Conservation (phyloP, 2,888 invertebrate genomes). For the Nasonovia ribisnigri region DNA sequence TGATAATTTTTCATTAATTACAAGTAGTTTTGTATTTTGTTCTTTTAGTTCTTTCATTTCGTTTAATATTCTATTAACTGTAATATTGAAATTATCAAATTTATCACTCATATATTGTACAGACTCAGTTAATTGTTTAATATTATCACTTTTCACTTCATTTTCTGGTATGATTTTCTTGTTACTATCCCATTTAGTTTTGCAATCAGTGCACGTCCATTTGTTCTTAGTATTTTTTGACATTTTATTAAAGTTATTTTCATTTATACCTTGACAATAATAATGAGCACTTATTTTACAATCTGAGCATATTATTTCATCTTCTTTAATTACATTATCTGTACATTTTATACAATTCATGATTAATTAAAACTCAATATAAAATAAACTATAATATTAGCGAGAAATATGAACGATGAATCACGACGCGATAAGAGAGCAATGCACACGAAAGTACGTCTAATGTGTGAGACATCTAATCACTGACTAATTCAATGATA, state of each 20-base stretch:
- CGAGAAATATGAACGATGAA: too few relatives aligned
- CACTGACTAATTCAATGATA: too few relatives aligned
- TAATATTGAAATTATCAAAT: constrained; percentile 29
- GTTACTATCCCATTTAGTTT: constrained; percentile 2
- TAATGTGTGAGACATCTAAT: too few relatives aligned
- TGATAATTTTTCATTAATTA: neutral
- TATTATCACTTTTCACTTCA: neutral
- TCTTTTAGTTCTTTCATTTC: constrained; percentile 22
- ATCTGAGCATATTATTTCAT: constrained; percentile 14
- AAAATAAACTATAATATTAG: too few relatives aligned
- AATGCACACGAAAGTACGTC: too few relatives aligned
- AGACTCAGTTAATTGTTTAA: too few relatives aligned
- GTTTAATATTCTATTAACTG: constrained; percentile 6
- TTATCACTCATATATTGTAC: constrained; percentile 24
- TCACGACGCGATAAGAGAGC: too few relatives aligned
- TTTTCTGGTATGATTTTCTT: neutral
- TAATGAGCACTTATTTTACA: constrained; percentile 13
- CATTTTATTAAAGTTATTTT: constrained; percentile 21
- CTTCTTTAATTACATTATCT: constrained; percentile 1
- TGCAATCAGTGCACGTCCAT: constrained; percentile 27
- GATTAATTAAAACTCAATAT: too few relatives aligned
- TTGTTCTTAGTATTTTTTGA: constrained; percentile 22
- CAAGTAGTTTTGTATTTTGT: neutral
- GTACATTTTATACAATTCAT: constrained; percentile 8
- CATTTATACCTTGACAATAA: constrained; percentile 37